A percentile compares a stretch with the other conserved stretches of the same genome.
phyloP scores from a whole-genome alignment of 2,888 invertebrate species.

The Rhagonycha lutea region DNA sequence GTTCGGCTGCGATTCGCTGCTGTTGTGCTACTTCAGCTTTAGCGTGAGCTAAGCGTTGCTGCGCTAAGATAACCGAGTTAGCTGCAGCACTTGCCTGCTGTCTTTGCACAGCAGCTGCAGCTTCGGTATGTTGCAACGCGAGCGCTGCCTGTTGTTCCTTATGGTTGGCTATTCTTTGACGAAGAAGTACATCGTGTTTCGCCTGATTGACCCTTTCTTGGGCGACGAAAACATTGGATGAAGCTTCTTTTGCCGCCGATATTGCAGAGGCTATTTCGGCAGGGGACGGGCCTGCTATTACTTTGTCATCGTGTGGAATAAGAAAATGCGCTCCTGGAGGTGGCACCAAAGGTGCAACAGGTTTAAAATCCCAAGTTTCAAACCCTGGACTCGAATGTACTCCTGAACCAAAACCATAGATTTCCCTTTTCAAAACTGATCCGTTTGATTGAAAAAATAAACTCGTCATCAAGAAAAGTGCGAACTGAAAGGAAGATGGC shows the following conservation, averaged over 20 bases:
- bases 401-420: not conserved
- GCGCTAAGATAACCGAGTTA: conserved; percentile 67
- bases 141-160: conserved; percentile 73
- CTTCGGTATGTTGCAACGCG: conserved; percentile 59
- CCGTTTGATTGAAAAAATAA: not conserved
- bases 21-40: conserved; percentile 73
- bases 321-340: not conserved
- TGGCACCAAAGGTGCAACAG: not conserved
- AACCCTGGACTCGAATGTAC: not conserved
- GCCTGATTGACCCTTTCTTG: conserved; percentile 75
- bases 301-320: not conserved
- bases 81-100: conserved; percentile 71
- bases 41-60: conserved; percentile 71
- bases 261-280: conserved; percentile 74
- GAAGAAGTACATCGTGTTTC: conserved; percentile 71
- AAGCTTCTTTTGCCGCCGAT: conserved; percentile 75
- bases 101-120: conserved; percentile 68
- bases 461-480: not conserved
- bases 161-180: conserved; percentile 74
- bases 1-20: conserved; percentile 71
- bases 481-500: not conserved
- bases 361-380: not conserved
- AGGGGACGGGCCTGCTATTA: conserved; percentile 52
- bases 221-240: conserved; percentile 69
- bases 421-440: not conserved